These are phyloP conservation scores for Lineus longissimus DNA, from an alignment of 1,140 invertebrate species.

Conservation along the genomic window DNA sequence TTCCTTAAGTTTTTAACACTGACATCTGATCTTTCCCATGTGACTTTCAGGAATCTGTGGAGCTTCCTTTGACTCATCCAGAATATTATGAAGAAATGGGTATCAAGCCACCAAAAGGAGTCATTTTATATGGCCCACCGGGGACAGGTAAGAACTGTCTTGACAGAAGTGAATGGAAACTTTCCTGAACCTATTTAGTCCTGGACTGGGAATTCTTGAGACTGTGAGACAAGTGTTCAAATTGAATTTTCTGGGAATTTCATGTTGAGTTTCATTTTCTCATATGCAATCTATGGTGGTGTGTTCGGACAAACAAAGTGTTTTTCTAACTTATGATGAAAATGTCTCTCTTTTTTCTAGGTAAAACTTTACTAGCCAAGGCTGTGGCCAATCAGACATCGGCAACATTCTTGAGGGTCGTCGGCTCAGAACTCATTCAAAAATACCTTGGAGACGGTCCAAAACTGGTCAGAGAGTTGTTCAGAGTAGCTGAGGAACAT, in stretches of 20 bases:
- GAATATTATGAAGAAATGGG: constrained; percentile 99
- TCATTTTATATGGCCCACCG: constrained; percentile 96
- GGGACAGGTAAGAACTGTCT: constrained; percentile 70
- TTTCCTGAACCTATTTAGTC: not conserved
- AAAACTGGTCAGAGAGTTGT: constrained; percentile 95
- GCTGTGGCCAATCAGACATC: constrained; percentile 99
- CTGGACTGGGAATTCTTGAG: no score
- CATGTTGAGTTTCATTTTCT: no score
- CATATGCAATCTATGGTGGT: no score
- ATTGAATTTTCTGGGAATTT: no score
- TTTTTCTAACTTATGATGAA: not conserved
- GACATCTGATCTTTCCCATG: no score
- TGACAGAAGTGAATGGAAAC: no score
- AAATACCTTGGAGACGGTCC: constrained; percentile 99
- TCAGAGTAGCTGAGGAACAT: constrained; percentile 98
- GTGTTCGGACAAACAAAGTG: no score
- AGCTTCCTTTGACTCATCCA: constrained; percentile 96
- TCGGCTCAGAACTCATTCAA: constrained; percentile 98
- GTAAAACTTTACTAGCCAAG: constrained; percentile 96
- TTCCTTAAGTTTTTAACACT: no score
- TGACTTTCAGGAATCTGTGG: constrained; percentile 87
- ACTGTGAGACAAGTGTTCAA: no score
- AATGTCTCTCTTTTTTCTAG: constrained; percentile 28
- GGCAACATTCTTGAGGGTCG: constrained; percentile 96
- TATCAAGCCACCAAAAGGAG: constrained; percentile 98